phyloP scores from a whole-genome alignment of 37 sponge, comb jelly and placozoan species.

The Tethya wilhelma region DNA sequence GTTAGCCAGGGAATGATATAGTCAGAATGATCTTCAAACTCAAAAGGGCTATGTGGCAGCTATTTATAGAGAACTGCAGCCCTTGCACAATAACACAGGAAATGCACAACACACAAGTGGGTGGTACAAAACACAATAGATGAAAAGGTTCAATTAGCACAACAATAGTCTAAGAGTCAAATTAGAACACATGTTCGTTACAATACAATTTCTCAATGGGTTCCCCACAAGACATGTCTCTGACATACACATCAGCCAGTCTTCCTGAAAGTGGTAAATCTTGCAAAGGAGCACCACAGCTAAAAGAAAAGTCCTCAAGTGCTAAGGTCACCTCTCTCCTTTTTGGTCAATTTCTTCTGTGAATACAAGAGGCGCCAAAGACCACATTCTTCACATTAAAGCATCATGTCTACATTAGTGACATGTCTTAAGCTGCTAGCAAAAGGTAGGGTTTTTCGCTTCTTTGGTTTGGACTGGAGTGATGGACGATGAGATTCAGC shows the following conservation, averaged over 20 bases:
- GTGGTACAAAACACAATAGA: too few species aligned
- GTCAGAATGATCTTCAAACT: too few species aligned
- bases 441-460: slow-evolving; percentile 40
- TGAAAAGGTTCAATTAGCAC: too few species aligned
- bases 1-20: too few species aligned
- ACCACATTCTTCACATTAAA: slow-evolving; percentile 41
- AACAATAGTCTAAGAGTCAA: too few species aligned
- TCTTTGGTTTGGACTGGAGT: slow-evolving; percentile 7
- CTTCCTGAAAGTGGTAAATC: slow-evolving; percentile 4
- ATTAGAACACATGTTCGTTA: too few species aligned
- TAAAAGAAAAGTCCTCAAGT: slow-evolving; percentile 2
- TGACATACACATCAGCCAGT: neutral
- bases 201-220: slow-evolving; percentile 18
- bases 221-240: slow-evolving; percentile 13
- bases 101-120: too few species aligned
- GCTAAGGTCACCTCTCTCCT: slow-evolving; percentile 26
- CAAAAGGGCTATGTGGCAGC: too few species aligned
- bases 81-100: too few species aligned
- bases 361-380: slow-evolving; percentile 36
- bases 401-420: slow-evolving; percentile 34
- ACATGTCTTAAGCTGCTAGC: slow-evolving; percentile 34
- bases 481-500: slow-evolving; percentile 31
- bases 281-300: slow-evolving; percentile 5
- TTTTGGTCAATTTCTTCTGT: slow-evolving; percentile 4
- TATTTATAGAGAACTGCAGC: too few species aligned